phyloP scores from a whole-genome alignment of 2,113 vertebrate genomes.

The Zosterops pallidus region DNA sequence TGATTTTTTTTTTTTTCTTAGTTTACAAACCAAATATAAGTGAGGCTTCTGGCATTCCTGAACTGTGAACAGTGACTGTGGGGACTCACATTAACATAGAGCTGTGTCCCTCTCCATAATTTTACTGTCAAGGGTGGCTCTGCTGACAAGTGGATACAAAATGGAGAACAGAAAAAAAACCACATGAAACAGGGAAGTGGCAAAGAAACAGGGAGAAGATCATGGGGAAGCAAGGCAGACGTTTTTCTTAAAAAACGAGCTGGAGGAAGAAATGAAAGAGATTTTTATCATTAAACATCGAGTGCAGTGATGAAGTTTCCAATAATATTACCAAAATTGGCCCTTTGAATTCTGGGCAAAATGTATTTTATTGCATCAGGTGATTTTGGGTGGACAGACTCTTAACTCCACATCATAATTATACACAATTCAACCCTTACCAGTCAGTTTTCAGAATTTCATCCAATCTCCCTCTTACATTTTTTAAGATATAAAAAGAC shows the following conservation, averaged over 20 bases:
- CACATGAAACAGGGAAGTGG: neutral
- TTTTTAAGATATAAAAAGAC: neutral
- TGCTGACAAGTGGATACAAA: neutral
- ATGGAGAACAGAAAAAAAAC: neutral
- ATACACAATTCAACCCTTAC: neutral
- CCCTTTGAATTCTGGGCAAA: neutral
- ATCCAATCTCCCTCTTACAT: neutral
- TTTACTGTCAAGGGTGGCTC: neutral
- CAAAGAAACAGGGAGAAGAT: slow-evolving; percentile 5
- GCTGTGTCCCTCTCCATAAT: neutral
- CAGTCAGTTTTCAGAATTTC: neutral
- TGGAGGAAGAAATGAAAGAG: neutral
- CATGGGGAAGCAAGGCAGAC: neutral
- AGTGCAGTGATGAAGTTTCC: neutral
- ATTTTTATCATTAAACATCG: neutral
- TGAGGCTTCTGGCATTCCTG: neutral
- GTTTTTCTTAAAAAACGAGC: neutral
- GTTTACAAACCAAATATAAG: neutral
- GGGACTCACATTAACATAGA: neutral
- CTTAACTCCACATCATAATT: neutral
- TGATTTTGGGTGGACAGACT: neutral
- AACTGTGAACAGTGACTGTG: neutral
- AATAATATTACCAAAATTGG: neutral
- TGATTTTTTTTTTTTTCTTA: neutral
- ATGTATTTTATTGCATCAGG: neutral